Evolutionary conservation across 2,888 invertebrate species (phyloP).

Genomic region (Drosophila quinaria): DNA sequence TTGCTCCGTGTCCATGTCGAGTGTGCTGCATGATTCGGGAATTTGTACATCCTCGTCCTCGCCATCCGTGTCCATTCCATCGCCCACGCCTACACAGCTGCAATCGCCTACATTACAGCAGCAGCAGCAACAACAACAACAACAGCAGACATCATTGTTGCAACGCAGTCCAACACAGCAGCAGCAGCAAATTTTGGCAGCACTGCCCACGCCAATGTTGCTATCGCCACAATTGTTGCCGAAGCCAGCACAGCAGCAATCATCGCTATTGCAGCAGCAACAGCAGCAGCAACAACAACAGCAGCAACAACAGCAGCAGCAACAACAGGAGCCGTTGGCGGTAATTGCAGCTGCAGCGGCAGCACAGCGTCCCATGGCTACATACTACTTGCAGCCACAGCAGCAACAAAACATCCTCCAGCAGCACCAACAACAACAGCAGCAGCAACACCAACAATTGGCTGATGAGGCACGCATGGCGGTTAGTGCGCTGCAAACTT

Average conservation of each 20-base stretch:
- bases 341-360: slow-evolving; percentile 52
- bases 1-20: slow-evolving; percentile 81
- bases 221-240: slow-evolving; percentile 70
- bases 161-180: slow-evolving; percentile 69
- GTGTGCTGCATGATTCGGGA: slow-evolving; percentile 84
- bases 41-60: slow-evolving; percentile 85
- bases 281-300: slow-evolving; percentile 50
- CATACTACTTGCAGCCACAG: slow-evolving; percentile 42
- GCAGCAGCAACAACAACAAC: slow-evolving; percentile 32
- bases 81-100: slow-evolving; percentile 80
- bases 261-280: slow-evolving; percentile 47
- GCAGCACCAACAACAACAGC: slow-evolving; percentile 50
- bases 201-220: slow-evolving; percentile 74
- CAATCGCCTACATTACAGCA: slow-evolving; percentile 82
- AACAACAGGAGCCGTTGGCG: slow-evolving; percentile 56
- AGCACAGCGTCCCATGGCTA: slow-evolving; percentile 52
- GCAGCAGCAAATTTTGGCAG: slow-evolving; percentile 72
- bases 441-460: slow-evolving; percentile 47
- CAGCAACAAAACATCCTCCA: slow-evolving; percentile 51
- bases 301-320: slow-evolving; percentile 51
- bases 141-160: slow-evolving; percentile 57
- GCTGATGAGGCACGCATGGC: slow-evolving; percentile 69
- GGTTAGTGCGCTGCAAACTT: slow-evolving; percentile 67
- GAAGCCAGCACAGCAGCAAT: slow-evolving; percentile 47
- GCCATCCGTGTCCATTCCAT: slow-evolving; percentile 85